Conservation (phyloP, 1,140 invertebrate genomes). For the Drosophila parabipectinata region DNA sequence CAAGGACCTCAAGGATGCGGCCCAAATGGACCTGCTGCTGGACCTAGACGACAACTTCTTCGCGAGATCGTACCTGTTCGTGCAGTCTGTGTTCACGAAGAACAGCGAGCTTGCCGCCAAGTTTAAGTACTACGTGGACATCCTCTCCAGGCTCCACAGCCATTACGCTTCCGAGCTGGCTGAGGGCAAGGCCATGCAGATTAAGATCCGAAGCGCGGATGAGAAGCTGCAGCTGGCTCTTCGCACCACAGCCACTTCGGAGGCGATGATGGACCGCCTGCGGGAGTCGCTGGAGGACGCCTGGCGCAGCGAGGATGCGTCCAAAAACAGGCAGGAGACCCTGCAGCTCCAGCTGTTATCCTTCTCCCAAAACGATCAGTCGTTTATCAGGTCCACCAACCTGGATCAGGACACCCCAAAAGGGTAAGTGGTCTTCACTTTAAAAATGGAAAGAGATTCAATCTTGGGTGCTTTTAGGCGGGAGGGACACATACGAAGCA, state of each 20-base stretch:
- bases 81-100: slow-evolving; percentile 22
- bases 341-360: not conserved
- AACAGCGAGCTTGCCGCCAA: slow-evolving; percentile 33
- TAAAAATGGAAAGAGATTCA: not conserved
- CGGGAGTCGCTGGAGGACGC: slow-evolving; percentile 47
- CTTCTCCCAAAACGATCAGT: not conserved
- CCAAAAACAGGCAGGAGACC: slow-evolving; percentile 14
- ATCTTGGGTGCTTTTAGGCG: slow-evolving; percentile 6
- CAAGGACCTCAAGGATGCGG: slow-evolving; percentile 9
- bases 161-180: slow-evolving; percentile 28
- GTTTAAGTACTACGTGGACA: slow-evolving; percentile 58
- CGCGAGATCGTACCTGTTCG: slow-evolving; percentile 29
- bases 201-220: slow-evolving; percentile 33
- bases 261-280: slow-evolving; percentile 41
- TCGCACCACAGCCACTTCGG: slow-evolving; percentile 23
- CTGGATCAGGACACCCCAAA: not conserved
- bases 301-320: slow-evolving; percentile 53
- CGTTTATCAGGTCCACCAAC: not conserved
- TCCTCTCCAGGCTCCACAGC: slow-evolving; percentile 46
- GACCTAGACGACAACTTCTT: slow-evolving; percentile 56
- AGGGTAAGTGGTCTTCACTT: not conserved
- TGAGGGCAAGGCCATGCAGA: not conserved
- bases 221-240: slow-evolving; percentile 46
- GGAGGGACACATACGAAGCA: not conserved
- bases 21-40: slow-evolving; percentile 45